phyloP scores from a whole-genome alignment of 2,797 vertebrate genomes.

The Coendou prehensilis region DNA sequence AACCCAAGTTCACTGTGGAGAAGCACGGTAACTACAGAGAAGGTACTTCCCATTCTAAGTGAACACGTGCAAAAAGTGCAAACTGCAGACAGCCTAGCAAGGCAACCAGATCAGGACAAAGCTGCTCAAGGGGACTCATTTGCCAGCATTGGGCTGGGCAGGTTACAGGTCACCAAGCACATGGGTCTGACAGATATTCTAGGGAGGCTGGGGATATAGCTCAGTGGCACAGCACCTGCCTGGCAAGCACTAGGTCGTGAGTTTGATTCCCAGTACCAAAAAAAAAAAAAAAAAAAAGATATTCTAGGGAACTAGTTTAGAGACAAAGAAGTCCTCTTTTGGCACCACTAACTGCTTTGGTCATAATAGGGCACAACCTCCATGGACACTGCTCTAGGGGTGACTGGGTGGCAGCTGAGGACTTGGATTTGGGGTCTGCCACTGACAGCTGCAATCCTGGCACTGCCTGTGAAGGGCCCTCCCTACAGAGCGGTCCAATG shows the following conservation, averaged over 20 bases:
- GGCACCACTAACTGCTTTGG: background rate
- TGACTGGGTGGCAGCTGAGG: background rate
- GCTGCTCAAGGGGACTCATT: background rate
- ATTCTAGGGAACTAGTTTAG: background rate
- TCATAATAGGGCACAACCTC: background rate
- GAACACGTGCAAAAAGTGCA: background rate
- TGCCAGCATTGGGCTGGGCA: too few relatives aligned
- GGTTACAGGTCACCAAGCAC: background rate
- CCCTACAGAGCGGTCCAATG: background rate
- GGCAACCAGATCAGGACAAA: background rate
- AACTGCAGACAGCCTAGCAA: too few relatives aligned
- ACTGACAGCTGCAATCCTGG: rapidly evolving
- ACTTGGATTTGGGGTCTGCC: background rate
- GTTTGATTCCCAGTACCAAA: too few relatives aligned
- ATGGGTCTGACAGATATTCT: background rate
- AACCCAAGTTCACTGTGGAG: background rate
- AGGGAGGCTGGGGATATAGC: background rate
- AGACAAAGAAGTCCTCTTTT: background rate
- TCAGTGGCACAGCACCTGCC: too few relatives aligned
- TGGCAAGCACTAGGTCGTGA: too few relatives aligned
- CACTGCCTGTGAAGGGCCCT: background rate
- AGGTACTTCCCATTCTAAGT: background rate
- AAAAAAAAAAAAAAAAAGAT: too few relatives aligned
- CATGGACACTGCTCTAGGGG: background rate
- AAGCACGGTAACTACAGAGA: background rate